Evolutionary conservation across 2,113 vertebrate species (phyloP).

Genomic region (Entomyzon cyanotis): DNA sequence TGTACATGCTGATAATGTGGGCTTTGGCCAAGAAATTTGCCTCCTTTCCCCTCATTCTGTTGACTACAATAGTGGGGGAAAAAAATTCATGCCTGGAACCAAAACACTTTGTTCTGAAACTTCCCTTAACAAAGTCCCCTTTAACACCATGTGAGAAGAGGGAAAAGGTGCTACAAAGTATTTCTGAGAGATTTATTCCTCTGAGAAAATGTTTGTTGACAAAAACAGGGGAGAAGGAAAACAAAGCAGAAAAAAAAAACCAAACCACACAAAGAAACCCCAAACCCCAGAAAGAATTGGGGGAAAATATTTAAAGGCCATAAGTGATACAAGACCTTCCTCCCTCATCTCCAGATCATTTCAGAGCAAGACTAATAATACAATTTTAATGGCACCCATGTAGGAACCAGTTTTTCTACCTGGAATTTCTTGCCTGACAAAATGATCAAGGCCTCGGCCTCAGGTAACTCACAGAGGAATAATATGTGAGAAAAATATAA

Average conservation of each 20-base stretch:
- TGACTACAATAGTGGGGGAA: not conserved
- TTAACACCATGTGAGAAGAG: not conserved
- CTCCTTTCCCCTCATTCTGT: not conserved
- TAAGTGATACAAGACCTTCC: conserved; percentile 14
- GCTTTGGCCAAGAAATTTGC: not conserved
- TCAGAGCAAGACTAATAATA: conserved; percentile 8
- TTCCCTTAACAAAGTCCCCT: not conserved
- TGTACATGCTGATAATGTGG: not conserved
- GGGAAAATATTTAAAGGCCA: not conserved
- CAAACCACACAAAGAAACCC: not conserved
- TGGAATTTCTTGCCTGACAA: conserved; percentile 5
- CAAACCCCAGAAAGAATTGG: not conserved
- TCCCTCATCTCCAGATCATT: conserved; percentile 11
- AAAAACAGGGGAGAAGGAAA: not conserved
- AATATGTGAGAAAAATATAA: not conserved
- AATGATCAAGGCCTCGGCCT: conserved; percentile 12
- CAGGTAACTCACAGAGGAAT: conserved; percentile 4
- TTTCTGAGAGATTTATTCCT: not conserved
- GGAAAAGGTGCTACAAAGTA: not conserved
- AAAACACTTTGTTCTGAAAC: not conserved
- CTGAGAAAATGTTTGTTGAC: not conserved
- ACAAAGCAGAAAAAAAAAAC: not conserved
- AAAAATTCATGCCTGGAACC: not conserved
- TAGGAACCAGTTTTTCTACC: not conserved
- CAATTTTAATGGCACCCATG: conserved; percentile 13